These are phyloP conservation scores for Paramormyrops kingsleyae DNA, from an alignment of 2,113 vertebrate genomes.

Conservation along the genomic window DNA sequence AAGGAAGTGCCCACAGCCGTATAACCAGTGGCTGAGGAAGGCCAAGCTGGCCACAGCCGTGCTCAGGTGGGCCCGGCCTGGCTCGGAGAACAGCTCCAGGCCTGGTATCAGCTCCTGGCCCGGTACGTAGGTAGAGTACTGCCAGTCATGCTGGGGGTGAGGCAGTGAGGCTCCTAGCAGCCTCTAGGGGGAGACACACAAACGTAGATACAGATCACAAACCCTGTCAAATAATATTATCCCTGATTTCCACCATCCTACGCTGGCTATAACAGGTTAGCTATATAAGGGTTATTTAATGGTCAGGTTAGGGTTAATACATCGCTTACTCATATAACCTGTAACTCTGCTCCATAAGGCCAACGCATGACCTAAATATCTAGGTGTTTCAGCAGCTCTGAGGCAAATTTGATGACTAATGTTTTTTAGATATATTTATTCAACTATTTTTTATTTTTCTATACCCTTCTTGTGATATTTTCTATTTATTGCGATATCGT, in stretches of 20 bases:
- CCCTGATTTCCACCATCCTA: neutral
- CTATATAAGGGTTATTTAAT: neutral
- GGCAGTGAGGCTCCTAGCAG: slow-evolving; percentile 73
- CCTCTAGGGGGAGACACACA: slow-evolving; percentile 53
- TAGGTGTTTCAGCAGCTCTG: neutral
- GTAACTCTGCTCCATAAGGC: neutral
- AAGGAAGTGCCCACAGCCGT: slow-evolving; percentile 67
- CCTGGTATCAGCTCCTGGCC: slow-evolving; percentile 71
- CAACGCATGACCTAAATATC: neutral
- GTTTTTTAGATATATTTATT: neutral
- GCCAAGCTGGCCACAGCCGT: slow-evolving; percentile 68
- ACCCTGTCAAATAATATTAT: neutral
- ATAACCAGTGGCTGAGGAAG: slow-evolving; percentile 79
- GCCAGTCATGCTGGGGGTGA: slow-evolving; percentile 68
- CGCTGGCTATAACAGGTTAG: neutral
- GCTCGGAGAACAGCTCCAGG: slow-evolving; percentile 77
- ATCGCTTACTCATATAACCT: neutral
- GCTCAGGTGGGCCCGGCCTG: slow-evolving; percentile 60
- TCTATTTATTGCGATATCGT: neutral
- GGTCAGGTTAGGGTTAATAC: neutral
- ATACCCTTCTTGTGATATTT: neutral
- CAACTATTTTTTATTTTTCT: neutral
- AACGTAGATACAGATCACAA: neutral
- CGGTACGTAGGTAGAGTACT: slow-evolving; percentile 69
- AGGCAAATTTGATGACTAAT: neutral